Percentiles rank a stretch among this genome's conserved stretches.
phyloP scores from a whole-genome alignment of 2,113 vertebrate species.

The Zapornia atra region DNA sequence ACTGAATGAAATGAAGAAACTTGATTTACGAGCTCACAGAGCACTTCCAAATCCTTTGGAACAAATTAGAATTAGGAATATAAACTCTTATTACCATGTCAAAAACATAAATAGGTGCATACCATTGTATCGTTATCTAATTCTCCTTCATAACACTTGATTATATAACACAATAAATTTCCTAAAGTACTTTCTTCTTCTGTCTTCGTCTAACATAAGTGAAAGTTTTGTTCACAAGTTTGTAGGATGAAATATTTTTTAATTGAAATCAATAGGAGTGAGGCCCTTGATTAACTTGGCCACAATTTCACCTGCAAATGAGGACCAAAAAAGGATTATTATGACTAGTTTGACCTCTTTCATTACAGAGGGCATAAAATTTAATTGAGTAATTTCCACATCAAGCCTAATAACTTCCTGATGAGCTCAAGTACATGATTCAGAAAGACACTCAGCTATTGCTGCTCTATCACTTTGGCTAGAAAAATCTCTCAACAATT shows the following conservation, averaged over 20 bases:
- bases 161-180: background rate
- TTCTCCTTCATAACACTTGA: background rate
- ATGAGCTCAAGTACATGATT: background rate
- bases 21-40: background rate
- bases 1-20: background rate
- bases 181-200: background rate
- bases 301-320: background rate
- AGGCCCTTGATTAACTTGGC: background rate
- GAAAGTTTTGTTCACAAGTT: background rate
- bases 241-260: background rate
- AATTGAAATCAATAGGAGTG: background rate
- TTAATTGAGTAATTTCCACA: conserved; percentile 45
- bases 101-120: accelerated
- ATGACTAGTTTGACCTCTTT: background rate
- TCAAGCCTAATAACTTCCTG: conserved; percentile 21
- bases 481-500: background rate
- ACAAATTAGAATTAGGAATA: background rate
- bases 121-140: background rate
- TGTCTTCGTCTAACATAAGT: background rate
- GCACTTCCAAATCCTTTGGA: background rate
- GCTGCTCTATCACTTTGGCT: background rate
- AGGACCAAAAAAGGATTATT: background rate
- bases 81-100: background rate
- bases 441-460: background rate
- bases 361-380: background rate